Evolutionary conservation across 1,140 invertebrate genomes (phyloP), one percentile per base, ranked within the genome.

Genomic region (Akabosia matsudoensis): DNA sequence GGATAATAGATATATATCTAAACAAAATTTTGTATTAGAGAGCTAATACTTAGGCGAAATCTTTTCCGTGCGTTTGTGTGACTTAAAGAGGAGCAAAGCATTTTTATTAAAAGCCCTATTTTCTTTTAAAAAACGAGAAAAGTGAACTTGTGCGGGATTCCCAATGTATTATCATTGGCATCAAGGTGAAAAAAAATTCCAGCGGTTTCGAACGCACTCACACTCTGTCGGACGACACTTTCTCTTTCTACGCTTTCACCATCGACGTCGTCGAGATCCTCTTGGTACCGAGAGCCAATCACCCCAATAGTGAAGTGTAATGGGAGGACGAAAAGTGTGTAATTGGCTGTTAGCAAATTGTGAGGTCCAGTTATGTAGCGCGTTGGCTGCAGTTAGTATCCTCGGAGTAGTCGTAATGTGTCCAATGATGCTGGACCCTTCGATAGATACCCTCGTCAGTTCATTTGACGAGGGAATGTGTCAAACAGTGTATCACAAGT

Each of bases 381-480:
- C 80, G 0, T 67, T 81, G 75, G 80, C 80, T 1, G 80, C 80
- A 0, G 74, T 81, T 13, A 79, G 78, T 75, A 67, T 81, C 18
- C 54, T 81, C 14, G 77, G 78, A 7, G 80, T 81, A 1, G 79
- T 81, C 1, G 80, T 81, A 31, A 77, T 81, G 13, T 81, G 78
- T 71, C 80, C 80, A 30, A 73, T 81, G 3, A 71, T 81, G 73
- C 70, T 81, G 24, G 83, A 84, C 79, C 82, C 83, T 7, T 80
- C 82, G 3, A 74, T 84, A 33, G 80, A 83, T 22, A 82, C 82
- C 4, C 78, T 84, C 13, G 79, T 82, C 30, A 75, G 78, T 26
- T 76, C 81, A 24, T 83, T 83, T 75, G 79, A 82, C 37, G 51
- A 82, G 22, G 81, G 82, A 1, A 64, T 70, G 61, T 84, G 83